phyloP scores from a whole-genome alignment of 2,888 invertebrate species.

The Phaedon cochleariae region DNA sequence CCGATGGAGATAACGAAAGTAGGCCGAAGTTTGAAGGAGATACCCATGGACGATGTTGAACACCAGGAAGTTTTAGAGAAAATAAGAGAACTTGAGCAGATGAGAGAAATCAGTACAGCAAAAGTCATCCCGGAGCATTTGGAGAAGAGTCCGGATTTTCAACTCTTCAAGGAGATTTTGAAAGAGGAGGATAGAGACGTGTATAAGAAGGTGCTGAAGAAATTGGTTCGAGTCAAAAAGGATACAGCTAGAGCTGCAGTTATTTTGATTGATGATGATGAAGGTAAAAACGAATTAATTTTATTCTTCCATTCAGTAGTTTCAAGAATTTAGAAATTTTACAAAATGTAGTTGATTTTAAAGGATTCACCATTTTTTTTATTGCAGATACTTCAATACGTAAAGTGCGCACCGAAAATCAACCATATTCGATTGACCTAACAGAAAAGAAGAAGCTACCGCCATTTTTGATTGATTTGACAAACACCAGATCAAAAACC shows the following conservation, averaged over 20 bases:
- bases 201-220: conserved; percentile 24
- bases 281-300: conserved; percentile 15
- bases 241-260: conserved; percentile 2
- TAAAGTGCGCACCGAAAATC: not conserved
- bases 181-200: conserved; percentile 21
- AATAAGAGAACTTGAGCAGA: conserved; percentile 3
- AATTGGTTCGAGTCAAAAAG: conserved; percentile 16
- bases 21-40: not conserved
- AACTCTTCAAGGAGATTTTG: conserved; percentile 23
- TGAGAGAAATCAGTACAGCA: not conserved
- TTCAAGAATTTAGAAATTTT: not conserved
- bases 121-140: not conserved
- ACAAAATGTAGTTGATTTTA: no score
- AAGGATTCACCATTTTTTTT: no score
- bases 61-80: conserved; percentile 17
- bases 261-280: conserved; percentile 24
- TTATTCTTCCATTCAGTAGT: no score
- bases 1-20: conserved; percentile 44
- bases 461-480: not conserved
- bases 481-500: not conserved
- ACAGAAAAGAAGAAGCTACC: not conserved
- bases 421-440: not conserved
- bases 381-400: not conserved
- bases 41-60: not conserved
- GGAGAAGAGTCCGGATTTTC: conserved; percentile 11